These are phyloP conservation scores for Toxotes chatareus DNA, from an alignment of 2,113 vertebrate species.

Conservation along the genomic window DNA sequence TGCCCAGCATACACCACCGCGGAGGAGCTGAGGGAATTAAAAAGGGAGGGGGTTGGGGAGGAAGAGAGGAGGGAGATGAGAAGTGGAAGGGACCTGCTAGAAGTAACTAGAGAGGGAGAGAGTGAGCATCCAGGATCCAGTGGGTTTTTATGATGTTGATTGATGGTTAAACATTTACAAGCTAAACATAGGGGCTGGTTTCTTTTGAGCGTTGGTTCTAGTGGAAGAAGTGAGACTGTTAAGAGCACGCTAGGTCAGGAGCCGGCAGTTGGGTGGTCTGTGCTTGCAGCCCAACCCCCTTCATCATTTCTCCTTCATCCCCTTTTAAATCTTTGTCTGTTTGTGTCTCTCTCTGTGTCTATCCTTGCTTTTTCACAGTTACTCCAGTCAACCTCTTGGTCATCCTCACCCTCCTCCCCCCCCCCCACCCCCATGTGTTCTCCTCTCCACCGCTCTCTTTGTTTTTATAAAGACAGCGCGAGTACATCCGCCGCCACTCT, in stretches of 20 bases:
- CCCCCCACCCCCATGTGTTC: background rate
- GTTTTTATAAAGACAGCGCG: conserved; percentile 58
- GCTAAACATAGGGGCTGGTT: conserved; percentile 71
- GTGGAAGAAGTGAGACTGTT: conserved; percentile 71
- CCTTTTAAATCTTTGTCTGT: conserved; percentile 10
- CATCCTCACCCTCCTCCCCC: conserved; percentile 15
- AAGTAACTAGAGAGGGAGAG: conserved; percentile 45
- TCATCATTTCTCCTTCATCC: conserved; percentile 16
- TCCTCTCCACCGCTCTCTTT: conserved; percentile 31
- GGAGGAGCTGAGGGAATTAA: conserved; percentile 56
- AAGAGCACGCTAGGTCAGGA: conserved; percentile 35
- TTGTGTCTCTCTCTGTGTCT: background rate
- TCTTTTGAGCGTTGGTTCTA: conserved; percentile 58
- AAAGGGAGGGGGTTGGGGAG: conserved; percentile 47
- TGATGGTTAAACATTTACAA: conserved; percentile 84
- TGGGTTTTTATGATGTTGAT: conserved; percentile 81
- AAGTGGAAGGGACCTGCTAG: conserved; percentile 51
- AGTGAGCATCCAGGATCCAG: conserved; percentile 54
- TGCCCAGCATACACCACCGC: conserved; percentile 83
- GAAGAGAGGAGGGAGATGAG: conserved; percentile 59
- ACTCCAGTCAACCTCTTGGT: conserved; percentile 38
- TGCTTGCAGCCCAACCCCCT: conserved; percentile 41
- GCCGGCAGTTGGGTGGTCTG: conserved; percentile 70
- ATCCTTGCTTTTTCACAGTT: conserved; percentile 10
- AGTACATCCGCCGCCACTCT: conserved; percentile 59